These are phyloP conservation scores for Acromyrmex charruanus DNA, from an alignment of 1,140 invertebrate genomes.

Conservation along the genomic window DNA sequence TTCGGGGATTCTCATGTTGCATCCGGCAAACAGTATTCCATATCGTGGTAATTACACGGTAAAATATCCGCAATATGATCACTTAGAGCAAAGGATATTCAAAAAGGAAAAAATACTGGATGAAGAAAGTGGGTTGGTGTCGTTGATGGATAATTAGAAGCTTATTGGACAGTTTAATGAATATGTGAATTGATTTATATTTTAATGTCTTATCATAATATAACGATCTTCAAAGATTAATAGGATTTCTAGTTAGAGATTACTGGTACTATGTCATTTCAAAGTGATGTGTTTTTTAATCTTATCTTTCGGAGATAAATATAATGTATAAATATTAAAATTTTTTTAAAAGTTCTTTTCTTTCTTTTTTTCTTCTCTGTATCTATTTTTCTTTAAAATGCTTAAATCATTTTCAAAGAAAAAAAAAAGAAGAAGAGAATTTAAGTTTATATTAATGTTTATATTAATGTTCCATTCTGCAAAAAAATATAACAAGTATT, in stretches of 20 bases:
- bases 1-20: conserved; percentile 20
- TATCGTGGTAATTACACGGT: conserved; percentile 29
- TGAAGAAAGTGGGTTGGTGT: conserved; percentile 50
- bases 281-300: not conserved
- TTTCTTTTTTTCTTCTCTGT: not conserved
- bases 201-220: not conserved
- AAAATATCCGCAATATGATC: not conserved
- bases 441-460: not conserved
- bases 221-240: not conserved
- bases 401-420: not conserved
- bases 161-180: not conserved
- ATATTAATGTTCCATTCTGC: not conserved
- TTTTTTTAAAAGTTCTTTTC: not conserved
- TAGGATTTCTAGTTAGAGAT: not conserved
- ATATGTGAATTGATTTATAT: not conserved
- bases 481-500: not conserved
- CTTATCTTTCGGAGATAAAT: not conserved
- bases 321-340: not conserved
- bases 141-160: not conserved
- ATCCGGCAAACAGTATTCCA: conserved; percentile 24
- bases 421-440: not conserved
- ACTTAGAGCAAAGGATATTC: not conserved
- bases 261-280: no score
- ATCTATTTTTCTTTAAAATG: not conserved
- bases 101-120: not conserved